These are phyloP conservation scores for Loripinus fragilis DNA, from an alignment of 2,888 invertebrate genomes.

Conservation along the genomic window DNA sequence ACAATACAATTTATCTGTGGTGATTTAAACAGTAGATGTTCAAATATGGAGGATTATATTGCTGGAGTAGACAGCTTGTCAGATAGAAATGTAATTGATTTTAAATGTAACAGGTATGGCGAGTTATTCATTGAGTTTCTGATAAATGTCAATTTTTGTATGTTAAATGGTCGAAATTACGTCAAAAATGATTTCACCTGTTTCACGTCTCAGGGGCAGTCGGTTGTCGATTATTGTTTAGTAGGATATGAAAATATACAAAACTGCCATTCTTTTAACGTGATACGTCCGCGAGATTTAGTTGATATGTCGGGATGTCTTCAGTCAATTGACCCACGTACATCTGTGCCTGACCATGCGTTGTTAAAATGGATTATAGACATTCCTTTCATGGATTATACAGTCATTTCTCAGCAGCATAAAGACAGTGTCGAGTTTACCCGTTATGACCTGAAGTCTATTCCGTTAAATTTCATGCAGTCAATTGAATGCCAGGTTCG, in stretches of 20 bases:
- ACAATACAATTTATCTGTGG: constrained; percentile 12
- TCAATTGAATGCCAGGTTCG: not conserved
- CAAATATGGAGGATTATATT: constrained; percentile 29
- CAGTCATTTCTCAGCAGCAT: not conserved
- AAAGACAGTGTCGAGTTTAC: not conserved
- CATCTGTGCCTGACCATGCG: constrained; percentile 6
- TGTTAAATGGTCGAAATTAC: constrained; percentile 16
- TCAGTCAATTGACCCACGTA: not conserved
- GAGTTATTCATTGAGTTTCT: not conserved
- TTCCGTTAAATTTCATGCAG: constrained; percentile 4
- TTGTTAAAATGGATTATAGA: constrained; percentile 9
- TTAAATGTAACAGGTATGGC: constrained; percentile 12
- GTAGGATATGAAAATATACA: constrained; percentile 3
- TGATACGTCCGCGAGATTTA: not conserved
- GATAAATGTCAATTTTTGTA: constrained; percentile 10
- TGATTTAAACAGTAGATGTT: constrained; percentile 18
- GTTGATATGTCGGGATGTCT: constrained; percentile 10
- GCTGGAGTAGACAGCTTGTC: constrained; percentile 13
- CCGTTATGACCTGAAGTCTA: not conserved
- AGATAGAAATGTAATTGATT: constrained; percentile 25
- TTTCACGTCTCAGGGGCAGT: not conserved
- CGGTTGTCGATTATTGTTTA: constrained; percentile 9
- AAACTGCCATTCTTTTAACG: constrained; percentile 7
- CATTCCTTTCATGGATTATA: constrained; percentile 10
- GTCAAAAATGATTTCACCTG: constrained; percentile 14